Percentiles rank a stretch among this genome's conserved stretches.
phyloP scores from a whole-genome alignment of 2,797 vertebrate genomes.

The Poeciliopsis infans region DNA sequence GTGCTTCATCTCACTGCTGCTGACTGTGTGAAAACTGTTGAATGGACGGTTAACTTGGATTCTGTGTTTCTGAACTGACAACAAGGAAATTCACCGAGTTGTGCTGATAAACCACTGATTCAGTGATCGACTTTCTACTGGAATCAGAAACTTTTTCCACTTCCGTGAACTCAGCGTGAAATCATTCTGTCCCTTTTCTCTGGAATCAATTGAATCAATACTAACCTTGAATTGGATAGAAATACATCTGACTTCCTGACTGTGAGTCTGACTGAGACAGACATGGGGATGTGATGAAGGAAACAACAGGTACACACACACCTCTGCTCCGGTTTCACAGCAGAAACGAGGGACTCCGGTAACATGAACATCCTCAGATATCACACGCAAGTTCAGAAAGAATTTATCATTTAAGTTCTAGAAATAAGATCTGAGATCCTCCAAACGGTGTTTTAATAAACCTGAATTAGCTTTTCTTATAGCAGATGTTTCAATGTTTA shows the following conservation, averaged over 20 bases:
- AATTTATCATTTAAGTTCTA: not conserved
- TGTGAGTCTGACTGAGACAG: not conserved
- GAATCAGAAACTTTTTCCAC: not conserved
- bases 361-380: conserved; percentile 8
- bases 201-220: not conserved
- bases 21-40: conserved; percentile 37
- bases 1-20: conserved; percentile 19
- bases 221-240: not conserved
- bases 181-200: not conserved
- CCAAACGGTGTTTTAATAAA: not conserved
- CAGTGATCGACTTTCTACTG: not conserved
- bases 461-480: not conserved
- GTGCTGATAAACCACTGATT: conserved; percentile 9
- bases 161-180: not conserved
- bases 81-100: not conserved
- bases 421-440: not conserved
- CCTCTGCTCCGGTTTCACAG: conserved; percentile 6
- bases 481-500: not conserved
- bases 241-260: not conserved
- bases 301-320: conserved; percentile 1
- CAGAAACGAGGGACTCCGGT: not conserved
- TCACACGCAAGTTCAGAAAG: not conserved
- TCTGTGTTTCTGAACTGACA: conserved; percentile 15
- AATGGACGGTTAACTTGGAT: conserved; percentile 27
- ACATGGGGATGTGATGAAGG: not conserved